Percentiles rank a stretch among this genome's conserved stretches.
Evolutionary conservation across 2,888 invertebrate genomes (phyloP).

Genomic region (Chaitophorus viminalis): DNA sequence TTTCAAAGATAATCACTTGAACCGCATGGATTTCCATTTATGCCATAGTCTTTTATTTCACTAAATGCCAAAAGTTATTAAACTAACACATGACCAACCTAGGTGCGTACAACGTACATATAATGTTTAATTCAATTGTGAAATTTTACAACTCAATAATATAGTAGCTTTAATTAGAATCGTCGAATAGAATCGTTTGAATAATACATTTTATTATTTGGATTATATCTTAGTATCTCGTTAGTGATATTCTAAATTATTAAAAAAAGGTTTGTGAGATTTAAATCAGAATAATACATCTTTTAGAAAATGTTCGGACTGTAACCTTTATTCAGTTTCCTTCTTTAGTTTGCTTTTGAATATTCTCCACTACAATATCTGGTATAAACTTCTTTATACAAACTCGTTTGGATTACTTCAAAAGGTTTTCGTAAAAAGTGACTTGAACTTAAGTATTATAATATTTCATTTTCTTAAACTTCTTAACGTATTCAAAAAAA

Average conservation of each 20-base stretch:
- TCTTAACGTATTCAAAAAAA: neutral
- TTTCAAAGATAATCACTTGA: neutral
- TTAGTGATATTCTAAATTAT: neutral
- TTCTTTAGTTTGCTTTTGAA: neutral
- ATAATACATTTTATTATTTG: neutral
- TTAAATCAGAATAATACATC: conserved; percentile 15
- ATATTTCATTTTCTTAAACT: neutral
- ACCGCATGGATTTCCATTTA: neutral
- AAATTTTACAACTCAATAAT: neutral
- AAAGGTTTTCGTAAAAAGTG: neutral
- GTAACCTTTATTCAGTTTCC: neutral
- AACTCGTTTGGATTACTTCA: conserved; percentile 21
- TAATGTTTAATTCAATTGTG: too few relatives aligned
- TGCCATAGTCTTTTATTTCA: neutral
- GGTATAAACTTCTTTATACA: neutral
- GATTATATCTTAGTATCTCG: neutral
- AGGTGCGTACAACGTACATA: too few relatives aligned
- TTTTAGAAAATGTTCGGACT: neutral
- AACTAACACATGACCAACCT: too few relatives aligned
- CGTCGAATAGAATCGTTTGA: neutral
- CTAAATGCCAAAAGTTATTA: too few relatives aligned
- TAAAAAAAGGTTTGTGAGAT: neutral
- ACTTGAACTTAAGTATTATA: neutral
- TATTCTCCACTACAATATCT: neutral
- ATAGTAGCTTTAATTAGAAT: neutral